phyloP scores from a whole-genome alignment of 2,113 vertebrate genomes.

The Rhabdomys dilectus region DNA sequence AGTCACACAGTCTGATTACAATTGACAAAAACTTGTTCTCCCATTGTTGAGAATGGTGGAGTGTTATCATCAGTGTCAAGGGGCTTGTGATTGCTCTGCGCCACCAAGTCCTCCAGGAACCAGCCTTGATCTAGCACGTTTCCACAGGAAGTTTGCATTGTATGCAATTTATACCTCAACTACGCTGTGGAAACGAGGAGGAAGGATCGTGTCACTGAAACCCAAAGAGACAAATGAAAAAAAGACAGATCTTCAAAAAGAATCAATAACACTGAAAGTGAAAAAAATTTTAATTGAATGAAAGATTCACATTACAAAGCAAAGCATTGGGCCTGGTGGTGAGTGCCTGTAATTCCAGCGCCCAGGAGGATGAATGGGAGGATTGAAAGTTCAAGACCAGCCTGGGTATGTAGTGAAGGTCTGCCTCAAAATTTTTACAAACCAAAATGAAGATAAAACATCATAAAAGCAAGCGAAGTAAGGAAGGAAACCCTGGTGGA shows the following conservation, averaged over 20 bases:
- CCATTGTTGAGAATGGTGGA: neutral
- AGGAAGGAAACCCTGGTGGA: neutral
- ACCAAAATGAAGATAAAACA: neutral
- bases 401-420: no score
- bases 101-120: neutral
- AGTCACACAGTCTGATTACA: neutral
- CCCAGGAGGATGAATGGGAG: neutral
- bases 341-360: neutral
- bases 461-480: neutral
- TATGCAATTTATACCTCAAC: neutral
- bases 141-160: neutral
- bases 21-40: neutral
- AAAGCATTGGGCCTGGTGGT: neutral
- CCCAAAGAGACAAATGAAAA: neutral
- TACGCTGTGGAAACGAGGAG: neutral
- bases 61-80: no score
- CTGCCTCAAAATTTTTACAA: neutral
- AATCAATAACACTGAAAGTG: neutral
- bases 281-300: constrained; percentile 14
- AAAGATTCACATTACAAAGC: neutral
- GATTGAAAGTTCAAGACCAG: neutral
- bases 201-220: neutral
- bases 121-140: neutral
- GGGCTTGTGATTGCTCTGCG: neutral
- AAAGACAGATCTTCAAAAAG: neutral